Base-by-base conservation (phyloP, 2,888 invertebrate genomes). In the Brachyptera risi region DNA sequence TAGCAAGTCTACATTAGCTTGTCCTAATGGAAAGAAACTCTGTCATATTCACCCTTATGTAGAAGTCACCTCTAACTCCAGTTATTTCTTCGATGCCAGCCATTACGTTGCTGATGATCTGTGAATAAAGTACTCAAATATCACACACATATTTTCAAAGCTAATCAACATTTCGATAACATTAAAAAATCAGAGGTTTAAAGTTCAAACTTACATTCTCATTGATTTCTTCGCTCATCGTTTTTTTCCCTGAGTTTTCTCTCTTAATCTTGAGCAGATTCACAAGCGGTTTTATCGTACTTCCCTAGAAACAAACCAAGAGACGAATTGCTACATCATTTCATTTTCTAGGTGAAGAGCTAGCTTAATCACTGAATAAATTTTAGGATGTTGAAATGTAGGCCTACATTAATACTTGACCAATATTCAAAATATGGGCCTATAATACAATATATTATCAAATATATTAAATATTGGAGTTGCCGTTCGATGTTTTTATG, bases 221-320 rank as follows among this genome's bases (percentile, higher is more conserved):
- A 67, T 79, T 78, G 42, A 83, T 75, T 66, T 80, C 74, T 69
- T 82, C 81, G 64, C 78, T 78, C 77, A 83, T 77, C 9, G 78
- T 77, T 31, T 74, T 69, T 35, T 74, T 70, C 27, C 72, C 68
- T 49, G 74, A 71, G 40, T 73, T 71, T 27, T 75, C 73, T 37
- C 70, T 71, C 65, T 75, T 75, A n/a, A 83, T 81, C 65, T 80
- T 76, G 49, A 83, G 71, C 58, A 78, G 73, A 62, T 78, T 75
- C 1, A 83, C 83, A 49, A 83, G 73, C n/a, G 81, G 81, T 65
- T 82, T 82, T 60, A 83, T 81, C 1, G 82, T 79, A 63, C 80
- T 79, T 44, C 83, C 83, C 81, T 82, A 72, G 3, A 71, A 69
- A 5, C 19, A 17, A 19, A 44, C 11, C 24, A 47, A 24, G 21